phyloP scores from a whole-genome alignment of 2,797 vertebrate species.

The Myotis myotis region DNA sequence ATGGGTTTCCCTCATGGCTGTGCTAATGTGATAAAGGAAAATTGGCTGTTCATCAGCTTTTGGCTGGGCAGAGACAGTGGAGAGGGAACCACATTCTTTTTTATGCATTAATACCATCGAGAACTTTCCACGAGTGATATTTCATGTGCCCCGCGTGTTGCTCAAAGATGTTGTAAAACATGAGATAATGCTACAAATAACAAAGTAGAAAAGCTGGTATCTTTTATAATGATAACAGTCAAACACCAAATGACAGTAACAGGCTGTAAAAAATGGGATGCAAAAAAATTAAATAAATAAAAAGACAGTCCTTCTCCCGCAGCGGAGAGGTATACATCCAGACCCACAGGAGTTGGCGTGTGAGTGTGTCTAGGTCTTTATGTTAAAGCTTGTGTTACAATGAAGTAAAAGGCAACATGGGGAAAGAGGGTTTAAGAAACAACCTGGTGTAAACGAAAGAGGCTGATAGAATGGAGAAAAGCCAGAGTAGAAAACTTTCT shows the following conservation, averaged over 20 bases:
- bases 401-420: constrained; percentile 71
- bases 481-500: constrained; percentile 68
- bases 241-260: constrained; percentile 89
- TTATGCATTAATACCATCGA: constrained; percentile 89
- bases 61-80: constrained; percentile 89
- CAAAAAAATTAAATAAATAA: constrained; percentile 75
- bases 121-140: constrained; percentile 91
- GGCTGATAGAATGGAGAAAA: constrained; percentile 66
- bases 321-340: background rate
- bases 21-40: constrained; percentile 99
- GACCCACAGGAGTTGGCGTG: constrained; percentile 38
- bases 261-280: constrained; percentile 88
- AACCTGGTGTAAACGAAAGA: constrained; percentile 72
- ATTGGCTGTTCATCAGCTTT: constrained; percentile 99
- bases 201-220: constrained; percentile 90
- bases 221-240: constrained; percentile 96
- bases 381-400: constrained; percentile 80
- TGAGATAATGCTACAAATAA: constrained; percentile 94
- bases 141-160: constrained; percentile 88
- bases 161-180: constrained; percentile 90
- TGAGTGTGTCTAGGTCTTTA: constrained; percentile 55
- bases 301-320: background rate
- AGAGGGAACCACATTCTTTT: constrained; percentile 89
- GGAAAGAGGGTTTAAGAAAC: constrained; percentile 70
- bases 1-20: constrained; percentile 96